A percentile compares a stretch with the other conserved stretches of the same genome.
phyloP scores from a whole-genome alignment of 2,888 invertebrate genomes.

The Dryobotodes eremita region DNA sequence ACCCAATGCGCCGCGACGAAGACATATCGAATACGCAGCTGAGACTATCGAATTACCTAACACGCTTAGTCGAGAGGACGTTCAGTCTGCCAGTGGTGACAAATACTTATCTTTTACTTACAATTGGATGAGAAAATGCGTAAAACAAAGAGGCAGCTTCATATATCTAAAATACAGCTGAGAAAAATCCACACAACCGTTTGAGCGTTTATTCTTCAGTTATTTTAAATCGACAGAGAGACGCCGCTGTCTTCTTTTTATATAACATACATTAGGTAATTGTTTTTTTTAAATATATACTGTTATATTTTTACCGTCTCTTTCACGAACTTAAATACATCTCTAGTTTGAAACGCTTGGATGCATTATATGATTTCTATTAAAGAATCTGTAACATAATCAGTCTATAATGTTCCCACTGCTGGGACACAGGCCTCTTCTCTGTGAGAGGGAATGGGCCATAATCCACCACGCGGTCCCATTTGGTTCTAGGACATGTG shows the following conservation, averaged over 20 bases:
- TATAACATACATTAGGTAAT: too few species aligned
- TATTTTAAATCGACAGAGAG: neutral
- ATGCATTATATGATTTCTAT: neutral
- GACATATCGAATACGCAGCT: conserved; percentile 27
- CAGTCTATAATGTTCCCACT: too few species aligned
- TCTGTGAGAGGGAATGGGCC: too few species aligned
- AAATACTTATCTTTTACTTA: conserved; percentile 3
- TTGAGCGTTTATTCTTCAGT: neutral
- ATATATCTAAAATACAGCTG: neutral
- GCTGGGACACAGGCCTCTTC: too few species aligned
- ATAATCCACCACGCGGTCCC: too few species aligned
- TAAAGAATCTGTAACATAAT: neutral
- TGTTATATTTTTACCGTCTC: neutral
- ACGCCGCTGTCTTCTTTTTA: neutral
- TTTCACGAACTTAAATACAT: neutral
- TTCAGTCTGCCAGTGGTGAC: conserved; percentile 5
- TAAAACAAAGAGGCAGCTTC: neutral
- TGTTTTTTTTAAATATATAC: neutral
- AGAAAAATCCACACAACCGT: neutral
- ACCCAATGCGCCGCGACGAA: conserved; percentile 9
- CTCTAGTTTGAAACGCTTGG: neutral
- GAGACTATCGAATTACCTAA: conserved; percentile 7
- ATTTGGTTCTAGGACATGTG: too few species aligned
- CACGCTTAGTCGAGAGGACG: neutral
- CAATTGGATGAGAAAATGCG: neutral